Base-by-base conservation (phyloP, 1,140 invertebrate genomes). In the Delia radicum region DNA sequence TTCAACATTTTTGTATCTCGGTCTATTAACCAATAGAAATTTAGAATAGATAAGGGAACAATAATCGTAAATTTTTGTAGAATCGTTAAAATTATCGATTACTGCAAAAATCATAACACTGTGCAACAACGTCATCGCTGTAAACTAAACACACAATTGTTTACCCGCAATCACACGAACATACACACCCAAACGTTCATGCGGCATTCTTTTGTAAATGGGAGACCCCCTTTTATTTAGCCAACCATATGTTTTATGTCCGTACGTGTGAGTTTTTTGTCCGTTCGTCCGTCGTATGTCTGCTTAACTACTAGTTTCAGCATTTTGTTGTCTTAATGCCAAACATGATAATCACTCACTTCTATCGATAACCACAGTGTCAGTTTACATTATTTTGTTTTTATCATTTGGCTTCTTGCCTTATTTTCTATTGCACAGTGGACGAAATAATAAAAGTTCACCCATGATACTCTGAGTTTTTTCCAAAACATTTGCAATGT, bases 331-430 rank as follows among this genome's bases (percentile, higher is more conserved):
- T 69, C 29, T 69, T 21, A 21, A 33, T 69, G 65, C 65, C 65
- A 37, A 69, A 69, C 65, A 31, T 21, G 65, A 69, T 69, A 69
- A 69, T 69, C 65, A 37, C 65, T 69, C 31, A 69, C 65, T 33
- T 69, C 65, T n/a, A 69, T 69, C 65, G 65, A 69, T 69, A 69
- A 69, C 29, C 65, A 69, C 18, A 37, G 65, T 33, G 65, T 37
- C 65, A 69, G n/a, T 69, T 69, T 69, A 69, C 65, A 69, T 21
- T 55, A 55, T 7, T n/a, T 31, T 69, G 15, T 69, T 69, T 13
- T 69, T 55, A 55, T 21, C 48, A 55, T 69, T 69, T 69, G 65
- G 65, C 65, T 69, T 69, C 29, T 18, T 69, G 65, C 65, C 65
- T 69, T 55, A 55, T 55, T 55, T 55, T 55, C 48, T n/a, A n/a